Conservation (phyloP, 2,113 vertebrate species). For the Amazona guildingii region DNA sequence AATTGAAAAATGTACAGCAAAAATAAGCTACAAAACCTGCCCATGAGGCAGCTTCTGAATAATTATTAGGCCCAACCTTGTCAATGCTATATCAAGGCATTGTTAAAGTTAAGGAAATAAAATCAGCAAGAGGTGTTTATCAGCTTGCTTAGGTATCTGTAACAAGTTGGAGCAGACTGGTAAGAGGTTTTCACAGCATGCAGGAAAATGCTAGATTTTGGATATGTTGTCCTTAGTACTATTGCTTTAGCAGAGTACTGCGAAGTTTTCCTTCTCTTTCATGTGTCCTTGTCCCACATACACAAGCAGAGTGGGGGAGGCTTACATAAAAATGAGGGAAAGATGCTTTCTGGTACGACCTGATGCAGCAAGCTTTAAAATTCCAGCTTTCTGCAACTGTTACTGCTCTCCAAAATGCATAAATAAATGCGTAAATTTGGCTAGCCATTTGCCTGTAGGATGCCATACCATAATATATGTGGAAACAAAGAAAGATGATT, state of each 20-base stretch:
- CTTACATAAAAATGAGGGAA: background rate
- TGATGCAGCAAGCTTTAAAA: background rate
- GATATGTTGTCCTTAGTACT: background rate
- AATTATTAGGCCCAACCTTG: background rate
- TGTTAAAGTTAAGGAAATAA: conserved; percentile 45
- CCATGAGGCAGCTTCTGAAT: conserved; percentile 28
- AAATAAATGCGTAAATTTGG: background rate
- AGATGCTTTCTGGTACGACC: background rate
- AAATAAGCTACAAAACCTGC: background rate
- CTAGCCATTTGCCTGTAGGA: background rate
- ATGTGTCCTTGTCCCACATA: background rate
- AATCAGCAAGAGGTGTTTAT: conserved; percentile 14
- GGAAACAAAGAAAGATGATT: background rate
- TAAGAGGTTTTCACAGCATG: background rate
- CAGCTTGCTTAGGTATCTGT: conserved; percentile 20
- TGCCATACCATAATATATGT: background rate
- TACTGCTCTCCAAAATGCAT: background rate
- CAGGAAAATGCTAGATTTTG: background rate
- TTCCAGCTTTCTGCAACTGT: background rate
- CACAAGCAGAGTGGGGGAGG: background rate
- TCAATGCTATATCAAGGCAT: conserved; percentile 12
- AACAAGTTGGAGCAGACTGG: background rate
- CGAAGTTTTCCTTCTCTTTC: background rate
- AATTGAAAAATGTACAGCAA: background rate
- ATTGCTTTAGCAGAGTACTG: background rate